phyloP scores from a whole-genome alignment of 2,888 invertebrate genomes.

The Cephalotes varians region DNA sequence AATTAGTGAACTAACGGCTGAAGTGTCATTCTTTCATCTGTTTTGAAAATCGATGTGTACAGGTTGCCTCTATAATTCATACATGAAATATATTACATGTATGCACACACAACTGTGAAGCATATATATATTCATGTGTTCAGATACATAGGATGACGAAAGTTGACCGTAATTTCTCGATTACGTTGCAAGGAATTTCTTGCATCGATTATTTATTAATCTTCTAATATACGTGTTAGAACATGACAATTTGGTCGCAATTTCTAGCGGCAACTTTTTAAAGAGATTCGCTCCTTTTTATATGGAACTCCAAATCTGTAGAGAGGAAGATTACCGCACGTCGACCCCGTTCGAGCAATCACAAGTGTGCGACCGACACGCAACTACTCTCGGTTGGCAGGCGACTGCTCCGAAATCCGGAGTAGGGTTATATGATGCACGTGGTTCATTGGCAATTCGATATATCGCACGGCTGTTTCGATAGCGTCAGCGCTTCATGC shows the following conservation, averaged over 20 bases:
- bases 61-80: not conserved
- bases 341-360: not conserved
- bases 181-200: not conserved
- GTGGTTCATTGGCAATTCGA: constrained; percentile 2
- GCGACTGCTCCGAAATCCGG: not conserved
- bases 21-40: not conserved
- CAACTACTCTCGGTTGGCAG: not conserved
- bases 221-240: not conserved
- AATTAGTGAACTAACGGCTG: not conserved
- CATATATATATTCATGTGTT: not conserved
- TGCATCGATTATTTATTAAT: not conserved
- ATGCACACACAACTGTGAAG: too few species aligned
- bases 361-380: not conserved
- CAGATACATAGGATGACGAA: not conserved
- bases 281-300: not conserved
- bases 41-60: not conserved
- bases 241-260: not conserved
- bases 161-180: not conserved
- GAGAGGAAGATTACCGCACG: not conserved
- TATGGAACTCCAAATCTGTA: not conserved
- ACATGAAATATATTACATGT: not conserved
- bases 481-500: not conserved
- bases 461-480: constrained; percentile 15
- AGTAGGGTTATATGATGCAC: constrained; percentile 10
- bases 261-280: not conserved